Base-by-base conservation (phyloP, 1,140 invertebrate species). In the Telenomus remus region DNA sequence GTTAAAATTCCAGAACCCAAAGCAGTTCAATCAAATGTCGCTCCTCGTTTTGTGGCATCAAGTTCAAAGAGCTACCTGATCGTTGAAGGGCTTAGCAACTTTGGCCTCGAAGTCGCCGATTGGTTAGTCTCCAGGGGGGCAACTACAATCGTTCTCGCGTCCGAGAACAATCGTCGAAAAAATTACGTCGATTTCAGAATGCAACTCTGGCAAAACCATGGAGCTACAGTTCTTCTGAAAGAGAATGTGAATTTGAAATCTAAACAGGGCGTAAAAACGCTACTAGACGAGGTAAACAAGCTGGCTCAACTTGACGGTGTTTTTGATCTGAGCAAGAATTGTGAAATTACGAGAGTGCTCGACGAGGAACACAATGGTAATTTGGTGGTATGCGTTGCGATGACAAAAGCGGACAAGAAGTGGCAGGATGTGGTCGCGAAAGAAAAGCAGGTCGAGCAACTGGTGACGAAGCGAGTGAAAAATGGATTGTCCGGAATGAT, bases 31-130 rank as follows among this genome's bases (percentile, higher is more conserved):
- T 46, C 1, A 33, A 63, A 27, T 42, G 34, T 61, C 4, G 33
- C 56, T 7, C 61, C 65, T 13, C 59, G 51, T 50, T 60, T 73
- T 5, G 60, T 86, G 12, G 86, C 86, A 3, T 46, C 11, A 1
- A n/a, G 27, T 0, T 53, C 39, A 0, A 73, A 73, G 57, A 53
- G 64, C 4, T 92, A 91, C 73, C 80, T 93, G 0, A 89, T 93
- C 0, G 86, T 90, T 1, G 92, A 96, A 39, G 96, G 96, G 61
- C 87, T 97, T 0, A 96, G 95, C 33, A 95, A 96, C 1, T 96
- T 98, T 84, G 96, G 96, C 35, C 88, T 98, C n/a, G 96, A 98
- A 84, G 82, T 98, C 46, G 91, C 92, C 3, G 92, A 96, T 81
- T 98, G 96, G 96, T 88, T 98, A 60, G 90, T 95, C 11, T 82